A percentile compares a stretch with the other conserved stretches of the same genome.
phyloP scores from a whole-genome alignment of 2,888 invertebrate species.

The Cephus rjabovi region DNA sequence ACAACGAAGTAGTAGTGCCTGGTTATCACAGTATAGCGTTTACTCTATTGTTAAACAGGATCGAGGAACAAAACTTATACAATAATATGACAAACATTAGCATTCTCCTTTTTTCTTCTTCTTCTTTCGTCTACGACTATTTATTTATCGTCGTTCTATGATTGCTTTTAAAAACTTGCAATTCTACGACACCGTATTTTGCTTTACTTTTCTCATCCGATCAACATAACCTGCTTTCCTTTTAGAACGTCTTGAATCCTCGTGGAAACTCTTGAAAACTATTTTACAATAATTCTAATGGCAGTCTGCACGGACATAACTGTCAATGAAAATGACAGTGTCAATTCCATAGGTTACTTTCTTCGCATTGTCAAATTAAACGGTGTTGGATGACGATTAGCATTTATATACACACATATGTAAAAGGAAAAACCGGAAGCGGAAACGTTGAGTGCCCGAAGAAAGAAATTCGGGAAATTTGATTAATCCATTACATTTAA shows the following conservation, averaged over 20 bases:
- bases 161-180: not conserved
- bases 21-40: not conserved
- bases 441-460: not conserved
- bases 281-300: conserved; percentile 33
- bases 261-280: not conserved
- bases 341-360: conserved; percentile 31
- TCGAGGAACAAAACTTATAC: not conserved
- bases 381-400: too few species aligned
- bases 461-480: not conserved
- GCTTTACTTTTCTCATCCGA: not conserved
- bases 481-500: not conserved
- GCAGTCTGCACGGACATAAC: conserved; percentile 44
- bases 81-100: not conserved
- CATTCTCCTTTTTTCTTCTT: not conserved
- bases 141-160: not conserved
- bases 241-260: not conserved
- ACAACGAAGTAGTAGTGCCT: not conserved
- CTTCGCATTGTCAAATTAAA: not conserved
- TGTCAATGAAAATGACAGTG: conserved; percentile 30
- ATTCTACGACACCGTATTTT: not conserved
- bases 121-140: not conserved
- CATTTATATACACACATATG: not conserved
- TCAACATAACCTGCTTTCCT: not conserved
- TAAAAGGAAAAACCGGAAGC: not conserved
- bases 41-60: not conserved